Base-by-base conservation (phyloP, 2,113 vertebrate species). In the Jaculus jaculus region DNA sequence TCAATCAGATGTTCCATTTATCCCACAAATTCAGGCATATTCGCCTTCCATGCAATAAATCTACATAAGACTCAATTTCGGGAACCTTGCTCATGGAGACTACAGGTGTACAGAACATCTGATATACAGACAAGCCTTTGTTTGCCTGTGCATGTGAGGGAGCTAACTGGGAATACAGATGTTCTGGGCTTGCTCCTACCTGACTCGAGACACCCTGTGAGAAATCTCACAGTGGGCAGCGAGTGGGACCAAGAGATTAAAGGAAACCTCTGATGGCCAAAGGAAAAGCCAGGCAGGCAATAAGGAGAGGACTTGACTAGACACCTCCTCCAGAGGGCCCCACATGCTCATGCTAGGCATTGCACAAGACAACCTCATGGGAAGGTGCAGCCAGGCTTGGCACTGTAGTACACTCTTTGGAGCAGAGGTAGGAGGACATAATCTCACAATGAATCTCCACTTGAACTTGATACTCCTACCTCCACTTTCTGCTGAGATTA, bases 321-420 rank as follows among this genome's bases (percentile, higher is more conserved):
- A 32, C 74, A 24, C 20, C 6, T 10, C 23, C 30, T 10, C n/a
- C 61, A 68, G 42, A 71, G n/a, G 13, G 54, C 4, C n/a, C 15
- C 34, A 9, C 26, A 11, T 0, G 5, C 54, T 51, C 2, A 28
- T 47, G 42, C 54, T 54, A 12, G 54, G 75, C 34, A 9, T 21
- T 8, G 82, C 3, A 5, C n/a, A 1, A 13, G 1, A 47, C 0
- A 80, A 28, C 5, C 11, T 3, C 0, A 1, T 0, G 21, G 32
- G 16, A 21, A 15, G 0, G 13, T 0, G 3, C 1, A 2, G 24
- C 37, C n/a, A 15, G 37, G 39, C 34, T 12, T 16, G 26, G n/a
- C 28, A 54, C 2, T 23, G 28, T 26, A 66, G 7, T 10, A 21
- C 6, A 66, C 5, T 66, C 28, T 24, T 30, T 30, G 24, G 21